Evolutionary conservation across 2,888 invertebrate genomes (phyloP), one percentile per base, ranked within the genome.

Genomic region (Pegoplata infirma): DNA sequence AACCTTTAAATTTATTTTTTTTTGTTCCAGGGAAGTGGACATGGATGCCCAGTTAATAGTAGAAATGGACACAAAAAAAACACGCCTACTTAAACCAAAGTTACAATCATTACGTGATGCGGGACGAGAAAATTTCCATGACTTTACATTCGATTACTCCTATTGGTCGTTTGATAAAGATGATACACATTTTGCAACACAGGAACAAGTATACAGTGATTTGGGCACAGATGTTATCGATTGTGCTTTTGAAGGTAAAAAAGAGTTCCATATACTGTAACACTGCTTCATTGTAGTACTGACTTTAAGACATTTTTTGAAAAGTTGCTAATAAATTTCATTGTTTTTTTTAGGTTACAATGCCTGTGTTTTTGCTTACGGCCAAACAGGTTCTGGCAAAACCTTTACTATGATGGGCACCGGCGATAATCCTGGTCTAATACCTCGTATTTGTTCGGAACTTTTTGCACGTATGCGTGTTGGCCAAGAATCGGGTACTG

Each of bases 381-480:
- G 97, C 17, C 96, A 97, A 91, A 97, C 96, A 3, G 96, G 96
- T 81, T 96, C 96, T 88, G 96, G 96, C 67, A 97, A 97, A 90
- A 96, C 96, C 0, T 96, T 95, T 88, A 97, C 96, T 36, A 97
- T 97, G 96, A 96, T 96, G 96, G 96, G 96, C 4, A 87, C 87
- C 3, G 89, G 94, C 92, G 94, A 94, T 82, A 93, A 92, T 89
- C 95, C 94, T 86, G 96, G 96, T 1, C 90, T 96, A 40, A 96
- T 96, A 86, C 96, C 96, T 0, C 91, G 96, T 75, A 96, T 97
- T 84, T 97, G 96, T 86, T 93, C 96, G 83, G 94, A 94, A 81
- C 90, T 96, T 68, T 96, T 97, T 90, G 92, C 94, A 17, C 92
- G 95, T 47, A 96, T 96, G 92, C 93, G 94, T 14, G 93, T 94